A percentile compares a stretch with the other conserved stretches of the same genome.
These are phyloP conservation scores for Numida meleagris DNA, from an alignment of 2,113 vertebrate species.

Conservation along the genomic window DNA sequence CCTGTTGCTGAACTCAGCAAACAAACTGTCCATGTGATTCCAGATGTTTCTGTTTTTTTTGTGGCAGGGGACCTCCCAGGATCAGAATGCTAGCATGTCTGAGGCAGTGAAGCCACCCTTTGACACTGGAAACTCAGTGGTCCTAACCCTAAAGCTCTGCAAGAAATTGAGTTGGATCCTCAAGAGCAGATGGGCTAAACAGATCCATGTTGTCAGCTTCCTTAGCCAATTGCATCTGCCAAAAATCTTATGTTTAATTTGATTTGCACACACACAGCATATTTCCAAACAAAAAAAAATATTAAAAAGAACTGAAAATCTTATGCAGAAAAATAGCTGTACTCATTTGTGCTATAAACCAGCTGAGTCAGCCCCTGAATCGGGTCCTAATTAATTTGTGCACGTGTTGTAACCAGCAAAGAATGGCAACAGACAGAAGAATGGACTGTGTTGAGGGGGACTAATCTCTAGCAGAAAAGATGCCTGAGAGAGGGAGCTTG, in stretches of 20 bases:
- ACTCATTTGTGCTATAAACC: constrained; percentile 29
- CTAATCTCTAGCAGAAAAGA: constrained; percentile 18
- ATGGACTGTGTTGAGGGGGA: background rate
- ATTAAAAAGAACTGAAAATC: background rate
- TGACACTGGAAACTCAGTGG: constrained; percentile 54
- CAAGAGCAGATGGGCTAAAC: constrained; percentile 10
- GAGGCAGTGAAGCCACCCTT: constrained; percentile 49
- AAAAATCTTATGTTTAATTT: constrained; percentile 35
- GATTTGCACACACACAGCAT: background rate
- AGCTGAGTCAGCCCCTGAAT: constrained; percentile 44
- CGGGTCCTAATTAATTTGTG: constrained; percentile 41
- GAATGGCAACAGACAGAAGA: constrained; percentile 47
- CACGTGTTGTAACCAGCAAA: constrained; percentile 11
- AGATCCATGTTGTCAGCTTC: constrained; percentile 18
- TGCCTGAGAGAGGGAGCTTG: constrained; percentile 24
- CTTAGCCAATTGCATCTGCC: background rate
- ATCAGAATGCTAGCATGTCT: constrained; percentile 53
- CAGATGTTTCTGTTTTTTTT: constrained; percentile 70
- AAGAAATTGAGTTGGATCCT: constrained; percentile 38
- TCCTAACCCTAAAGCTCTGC: constrained; percentile 25
- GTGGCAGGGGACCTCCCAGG: constrained; percentile 65
- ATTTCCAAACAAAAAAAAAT: background rate
- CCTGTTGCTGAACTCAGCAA: constrained; percentile 75
- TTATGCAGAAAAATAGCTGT: constrained; percentile 42
- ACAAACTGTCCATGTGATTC: constrained; percentile 63